Conservation (phyloP, 2,888 invertebrate species). For the Adelphocoris suturalis region DNA sequence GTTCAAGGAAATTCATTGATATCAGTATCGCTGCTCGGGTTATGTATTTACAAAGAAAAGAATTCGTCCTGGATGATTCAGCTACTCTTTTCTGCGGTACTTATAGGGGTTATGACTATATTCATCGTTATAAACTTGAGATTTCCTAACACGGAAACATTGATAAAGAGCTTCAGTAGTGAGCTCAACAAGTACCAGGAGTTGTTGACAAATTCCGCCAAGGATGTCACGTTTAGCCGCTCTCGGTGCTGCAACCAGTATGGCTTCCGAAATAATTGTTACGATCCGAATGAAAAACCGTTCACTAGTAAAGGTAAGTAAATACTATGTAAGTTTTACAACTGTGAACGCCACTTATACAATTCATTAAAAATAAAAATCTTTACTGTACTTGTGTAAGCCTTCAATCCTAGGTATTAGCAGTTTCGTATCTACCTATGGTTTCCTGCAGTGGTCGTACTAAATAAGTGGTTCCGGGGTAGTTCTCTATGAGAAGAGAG, state of each 20-base stretch:
- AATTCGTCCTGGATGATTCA: not conserved
- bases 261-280: not conserved
- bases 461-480: no score
- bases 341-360: not conserved
- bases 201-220: not conserved
- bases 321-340: not conserved
- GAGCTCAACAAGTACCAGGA: not conserved
- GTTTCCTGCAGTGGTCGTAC: not conserved
- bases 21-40: not conserved
- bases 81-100: not conserved
- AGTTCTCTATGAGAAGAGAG: no score
- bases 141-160: not conserved
- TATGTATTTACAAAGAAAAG: not conserved
- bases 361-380: not conserved
- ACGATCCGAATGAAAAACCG: not conserved
- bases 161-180: not conserved
- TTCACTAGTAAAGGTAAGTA: not conserved
- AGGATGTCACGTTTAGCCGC: not conserved
- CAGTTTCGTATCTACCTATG: not conserved
- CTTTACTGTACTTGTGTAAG: no score
- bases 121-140: not conserved
- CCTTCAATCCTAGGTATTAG: no score
- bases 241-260: not conserved
- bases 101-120: not conserved
- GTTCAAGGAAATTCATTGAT: not conserved